These are phyloP conservation scores for Euzetes globulus DNA, from an alignment of 2,888 invertebrate genomes.

Conservation along the genomic window DNA sequence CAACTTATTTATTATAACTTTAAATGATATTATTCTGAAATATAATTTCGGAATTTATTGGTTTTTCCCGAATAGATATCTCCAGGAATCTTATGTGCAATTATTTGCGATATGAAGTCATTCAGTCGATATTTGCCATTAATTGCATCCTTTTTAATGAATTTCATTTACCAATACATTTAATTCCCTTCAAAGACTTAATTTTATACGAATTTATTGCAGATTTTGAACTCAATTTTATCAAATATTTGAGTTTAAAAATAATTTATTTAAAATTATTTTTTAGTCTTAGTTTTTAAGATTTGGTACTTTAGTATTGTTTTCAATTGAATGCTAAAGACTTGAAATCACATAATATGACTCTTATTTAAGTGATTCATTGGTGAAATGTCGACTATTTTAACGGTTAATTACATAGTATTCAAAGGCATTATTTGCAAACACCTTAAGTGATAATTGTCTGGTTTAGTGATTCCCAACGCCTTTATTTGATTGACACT, in stretches of 20 bases:
- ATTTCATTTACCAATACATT: not conserved
- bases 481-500: constrained; percentile 6
- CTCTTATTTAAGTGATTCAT: not conserved
- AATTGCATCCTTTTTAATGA: not conserved
- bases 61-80: constrained; percentile 2
- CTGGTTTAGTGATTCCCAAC: not conserved
- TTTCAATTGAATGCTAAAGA: no score
- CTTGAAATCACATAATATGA: not conserved
- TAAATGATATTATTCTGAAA: not conserved
- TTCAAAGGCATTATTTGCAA: not conserved
- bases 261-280: no score
- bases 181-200: not conserved
- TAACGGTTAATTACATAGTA: constrained; percentile 1
- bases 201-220: no score
- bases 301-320: no score
- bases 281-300: no score
- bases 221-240: no score
- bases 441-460: not conserved
- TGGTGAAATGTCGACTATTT: not conserved
- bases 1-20: not conserved
- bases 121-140: not conserved
- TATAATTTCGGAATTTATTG: constrained; percentile 11
- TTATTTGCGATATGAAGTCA: constrained; percentile 6
- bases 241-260: no score
- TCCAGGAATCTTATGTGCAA: constrained; percentile 4